A percentile compares a stretch with the other conserved stretches of the same genome.
These are phyloP conservation scores for Amiota minor DNA, from an alignment of 2,888 invertebrate species.

Conservation along the genomic window DNA sequence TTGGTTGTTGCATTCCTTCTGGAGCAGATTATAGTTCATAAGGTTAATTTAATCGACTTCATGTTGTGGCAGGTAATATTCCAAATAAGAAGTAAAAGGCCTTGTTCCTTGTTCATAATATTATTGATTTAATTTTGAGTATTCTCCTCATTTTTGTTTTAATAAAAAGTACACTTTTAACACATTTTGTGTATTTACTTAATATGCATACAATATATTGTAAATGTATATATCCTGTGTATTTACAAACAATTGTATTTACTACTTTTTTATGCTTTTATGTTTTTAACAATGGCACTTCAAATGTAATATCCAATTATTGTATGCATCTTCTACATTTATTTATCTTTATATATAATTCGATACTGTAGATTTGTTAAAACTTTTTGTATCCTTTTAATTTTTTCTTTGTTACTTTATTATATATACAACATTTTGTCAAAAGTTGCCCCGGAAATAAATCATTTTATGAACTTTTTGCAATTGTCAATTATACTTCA, in stretches of 20 bases:
- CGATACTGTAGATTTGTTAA: slow-evolving; percentile 41
- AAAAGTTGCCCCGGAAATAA: slow-evolving; percentile 43
- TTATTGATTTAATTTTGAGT: not conserved
- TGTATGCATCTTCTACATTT: slow-evolving; percentile 30
- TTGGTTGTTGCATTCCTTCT: no score
- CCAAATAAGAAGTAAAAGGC: not conserved
- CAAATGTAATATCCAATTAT: not conserved
- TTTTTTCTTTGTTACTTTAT: slow-evolving; percentile 23
- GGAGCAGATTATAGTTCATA: no score
- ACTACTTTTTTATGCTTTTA: not conserved
- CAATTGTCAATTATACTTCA: slow-evolving; percentile 78
- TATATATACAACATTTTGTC: not conserved
- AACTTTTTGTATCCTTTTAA: slow-evolving; percentile 18
- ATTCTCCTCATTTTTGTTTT: not conserved
- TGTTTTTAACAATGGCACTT: slow-evolving; percentile 20
- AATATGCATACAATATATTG: not conserved
- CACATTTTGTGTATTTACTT: slow-evolving; percentile 6
- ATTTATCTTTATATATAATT: slow-evolving; percentile 42
- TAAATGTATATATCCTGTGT: not conserved
- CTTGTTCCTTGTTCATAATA: not conserved
- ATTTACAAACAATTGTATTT: not conserved
- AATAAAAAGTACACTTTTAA: not conserved
- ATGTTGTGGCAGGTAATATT: not conserved
- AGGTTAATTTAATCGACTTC: no score
- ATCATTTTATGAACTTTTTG: slow-evolving; percentile 38